Evolutionary conservation across 1,140 invertebrate genomes (phyloP), one percentile per base, ranked within the genome.

Genomic region (Bemisia tabaci): DNA sequence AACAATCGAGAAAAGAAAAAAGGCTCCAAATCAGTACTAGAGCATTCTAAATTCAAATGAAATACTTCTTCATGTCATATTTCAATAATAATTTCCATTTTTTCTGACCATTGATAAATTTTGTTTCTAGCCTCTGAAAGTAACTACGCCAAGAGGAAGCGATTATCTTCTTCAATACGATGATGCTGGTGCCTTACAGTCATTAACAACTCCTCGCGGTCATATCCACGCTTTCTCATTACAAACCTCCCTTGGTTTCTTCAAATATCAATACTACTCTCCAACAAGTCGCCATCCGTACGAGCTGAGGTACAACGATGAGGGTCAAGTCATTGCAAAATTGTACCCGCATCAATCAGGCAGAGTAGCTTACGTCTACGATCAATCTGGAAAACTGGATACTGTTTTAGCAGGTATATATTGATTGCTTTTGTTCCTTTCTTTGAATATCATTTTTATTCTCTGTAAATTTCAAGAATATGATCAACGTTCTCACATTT

Each of bases 151-250:
- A 1, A 83, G 92, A 71, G 91, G 94, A 17, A 92, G 91, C 67
- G 92, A 95, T 75, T 97, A 96, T 77, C 80, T 93, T 0, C 78
- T 97, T 2, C 91, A 95, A 72, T 95, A 96, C 71, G 94, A 97
- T 73, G 87, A 91, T 69, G 88, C 91, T 12, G 94, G 94, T 21
- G 92, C 94, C 12, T 79, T 97, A 1, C 88, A 94, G 72, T 90
- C 90, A 2, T 75, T 97, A 12, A 95, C 91, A 1, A 97, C 94
- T 2, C 95, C 95, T 0, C 82, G 92, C 67, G 92, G 93, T 22
- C 92, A 94, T 70, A 94, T 94, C 62, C 94, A 97, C 73, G 87
- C 90, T 0, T 97, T 97, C 76, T 89, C 89, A 0, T 80, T 94
- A 5, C 91, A 96, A 77, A 94, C 92, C 0, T 93, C 92, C 0